These are phyloP conservation scores for Panagrolaimus sp. DNA, from an alignment of 1,140 invertebrate genomes.

Conservation along the genomic window DNA sequence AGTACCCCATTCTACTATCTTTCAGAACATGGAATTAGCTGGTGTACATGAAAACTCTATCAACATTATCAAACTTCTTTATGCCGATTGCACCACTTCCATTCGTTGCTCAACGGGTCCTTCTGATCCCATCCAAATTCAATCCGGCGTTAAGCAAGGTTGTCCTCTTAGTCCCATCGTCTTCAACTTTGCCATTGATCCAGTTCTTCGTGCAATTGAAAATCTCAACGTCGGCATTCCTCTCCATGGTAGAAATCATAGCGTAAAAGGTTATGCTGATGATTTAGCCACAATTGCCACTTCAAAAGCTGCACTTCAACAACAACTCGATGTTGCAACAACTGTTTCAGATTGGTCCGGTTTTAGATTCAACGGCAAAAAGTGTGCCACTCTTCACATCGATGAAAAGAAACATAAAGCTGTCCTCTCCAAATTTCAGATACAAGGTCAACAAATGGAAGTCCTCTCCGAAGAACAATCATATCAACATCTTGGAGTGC, in stretches of 20 bases:
- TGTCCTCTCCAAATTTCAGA: not conserved
- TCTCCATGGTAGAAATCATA: not conserved
- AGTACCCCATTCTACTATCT: not conserved
- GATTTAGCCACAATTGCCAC: constrained; percentile 21
- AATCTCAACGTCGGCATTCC: not conserved
- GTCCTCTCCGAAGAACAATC: not conserved
- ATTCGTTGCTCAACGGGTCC: constrained; percentile 17
- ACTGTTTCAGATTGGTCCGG: constrained; percentile 16
- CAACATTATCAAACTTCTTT: too few species aligned
- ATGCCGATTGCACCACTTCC: not conserved
- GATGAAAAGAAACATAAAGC: not conserved
- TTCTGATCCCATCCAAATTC: constrained; percentile 49
- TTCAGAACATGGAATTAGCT: not conserved
- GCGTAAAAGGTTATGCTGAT: constrained; percentile 32
- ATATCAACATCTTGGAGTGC: constrained; percentile 23
- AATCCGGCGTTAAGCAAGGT: constrained; percentile 58
- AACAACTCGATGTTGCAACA: not conserved
- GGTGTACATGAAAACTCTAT: not conserved
- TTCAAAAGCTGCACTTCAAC: constrained; percentile 9
- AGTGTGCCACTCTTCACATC: too few species aligned
- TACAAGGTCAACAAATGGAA: constrained; percentile 1
- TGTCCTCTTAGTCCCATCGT: constrained; percentile 58
- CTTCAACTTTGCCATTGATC: constrained; percentile 60
- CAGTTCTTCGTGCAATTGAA: too few species aligned
- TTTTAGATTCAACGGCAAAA: constrained; percentile 23